Conservation (phyloP, 2,888 invertebrate species). For the Blastobasis lacticolella region DNA sequence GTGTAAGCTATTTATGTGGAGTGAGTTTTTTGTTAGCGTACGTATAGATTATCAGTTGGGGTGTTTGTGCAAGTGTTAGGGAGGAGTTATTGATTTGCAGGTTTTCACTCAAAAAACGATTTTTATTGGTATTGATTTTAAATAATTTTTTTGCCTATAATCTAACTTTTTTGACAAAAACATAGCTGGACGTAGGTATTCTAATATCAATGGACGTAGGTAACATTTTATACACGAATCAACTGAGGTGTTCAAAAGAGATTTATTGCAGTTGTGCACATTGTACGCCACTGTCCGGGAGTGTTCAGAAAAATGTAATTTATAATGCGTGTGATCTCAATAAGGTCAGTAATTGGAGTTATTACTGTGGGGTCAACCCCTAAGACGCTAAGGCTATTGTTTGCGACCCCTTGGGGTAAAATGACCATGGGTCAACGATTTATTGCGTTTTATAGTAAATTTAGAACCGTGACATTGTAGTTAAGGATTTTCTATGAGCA, state of each 20-base stretch:
- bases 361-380: slow-evolving; percentile 61
- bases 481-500: slow-evolving; percentile 25
- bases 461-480: slow-evolving; percentile 45
- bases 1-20: slow-evolving; percentile 34
- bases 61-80: no score
- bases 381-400: slow-evolving; percentile 56
- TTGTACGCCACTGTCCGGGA: neutral
- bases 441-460: slow-evolving; percentile 52
- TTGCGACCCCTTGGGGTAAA: slow-evolving; percentile 46
- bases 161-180: no score
- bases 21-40: slow-evolving; percentile 5
- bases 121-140: no score
- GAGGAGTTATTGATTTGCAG: no score
- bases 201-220: no score
- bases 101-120: no score
- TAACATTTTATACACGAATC: no score
- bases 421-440: slow-evolving; percentile 63
- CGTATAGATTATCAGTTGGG: slow-evolving; percentile 4
- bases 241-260: no score
- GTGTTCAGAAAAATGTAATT: slow-evolving; percentile 28
- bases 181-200: no score
- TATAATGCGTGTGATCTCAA: slow-evolving; percentile 68
- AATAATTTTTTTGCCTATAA: no score
- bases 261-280: no score
- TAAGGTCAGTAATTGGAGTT: slow-evolving; percentile 58